These are phyloP conservation scores for Hydrophis major DNA, from an alignment of 2,797 vertebrate genomes.

Conservation along the genomic window DNA sequence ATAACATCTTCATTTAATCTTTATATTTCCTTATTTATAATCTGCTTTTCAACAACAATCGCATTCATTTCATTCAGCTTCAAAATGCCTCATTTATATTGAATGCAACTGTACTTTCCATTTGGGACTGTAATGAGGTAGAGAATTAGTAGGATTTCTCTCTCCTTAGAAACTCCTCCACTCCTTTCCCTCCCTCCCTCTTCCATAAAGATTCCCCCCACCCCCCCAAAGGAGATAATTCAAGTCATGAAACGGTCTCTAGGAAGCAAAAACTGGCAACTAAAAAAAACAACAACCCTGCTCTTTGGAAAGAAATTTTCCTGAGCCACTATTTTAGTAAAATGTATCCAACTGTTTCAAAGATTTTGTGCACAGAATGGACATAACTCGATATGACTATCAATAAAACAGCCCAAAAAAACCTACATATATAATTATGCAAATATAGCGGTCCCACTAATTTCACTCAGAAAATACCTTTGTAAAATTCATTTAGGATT, in stretches of 20 bases:
- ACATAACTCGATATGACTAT: neutral
- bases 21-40: conserved; percentile 57
- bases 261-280: neutral
- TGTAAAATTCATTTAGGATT: neutral
- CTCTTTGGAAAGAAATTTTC: conserved; percentile 19
- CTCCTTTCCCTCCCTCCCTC: neutral
- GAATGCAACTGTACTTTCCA: conserved; percentile 50
- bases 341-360: conserved; percentile 11
- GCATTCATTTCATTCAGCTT: conserved; percentile 50
- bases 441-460: neutral
- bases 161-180: conserved; percentile 5
- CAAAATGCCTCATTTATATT: conserved; percentile 63
- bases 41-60: conserved; percentile 51
- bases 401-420: conserved; percentile 4
- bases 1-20: conserved; percentile 66
- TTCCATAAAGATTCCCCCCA: neutral
- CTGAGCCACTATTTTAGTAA: neutral
- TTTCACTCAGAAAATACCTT: neutral
- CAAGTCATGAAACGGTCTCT: conserved; percentile 23
- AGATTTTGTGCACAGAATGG: conserved; percentile 15
- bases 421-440: neutral
- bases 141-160: conserved; percentile 51
- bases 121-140: conserved; percentile 53
- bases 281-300: neutral
- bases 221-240: conserved; percentile 15